Evolutionary conservation across 2,888 invertebrate genomes (phyloP).

Genomic region (Amitus sp.): DNA sequence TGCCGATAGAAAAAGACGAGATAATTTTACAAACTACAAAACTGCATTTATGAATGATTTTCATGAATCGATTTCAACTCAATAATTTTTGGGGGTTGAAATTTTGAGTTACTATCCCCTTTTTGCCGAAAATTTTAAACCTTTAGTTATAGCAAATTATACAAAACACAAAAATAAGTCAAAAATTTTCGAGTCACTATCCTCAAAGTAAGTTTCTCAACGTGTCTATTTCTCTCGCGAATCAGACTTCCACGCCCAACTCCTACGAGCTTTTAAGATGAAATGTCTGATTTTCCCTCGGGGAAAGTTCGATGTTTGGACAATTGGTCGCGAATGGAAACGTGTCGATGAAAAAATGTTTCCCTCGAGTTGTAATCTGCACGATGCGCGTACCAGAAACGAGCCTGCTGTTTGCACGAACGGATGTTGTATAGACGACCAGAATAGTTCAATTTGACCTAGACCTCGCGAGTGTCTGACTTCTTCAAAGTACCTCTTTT

Average conservation of each 20-base stretch:
- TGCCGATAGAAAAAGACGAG: too few relatives aligned
- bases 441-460: conserved; percentile 24
- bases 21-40: too few relatives aligned
- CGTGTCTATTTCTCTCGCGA: not conserved
- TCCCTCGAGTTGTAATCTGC: not conserved
- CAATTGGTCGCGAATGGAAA: not conserved
- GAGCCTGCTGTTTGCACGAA: conserved; percentile 15
- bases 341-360: not conserved
- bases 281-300: not conserved
- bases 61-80: too few relatives aligned
- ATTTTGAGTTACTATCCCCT: too few relatives aligned
- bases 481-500: conserved; percentile 12
- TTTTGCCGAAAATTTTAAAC: too few relatives aligned
- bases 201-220: not conserved
- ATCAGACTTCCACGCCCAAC: not conserved
- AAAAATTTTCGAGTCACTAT: too few relatives aligned
- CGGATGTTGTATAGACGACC: conserved; percentile 16
- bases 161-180: too few relatives aligned
- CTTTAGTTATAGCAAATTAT: too few relatives aligned
- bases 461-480: conserved; percentile 14
- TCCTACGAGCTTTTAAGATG: not conserved
- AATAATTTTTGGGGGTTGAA: too few relatives aligned
- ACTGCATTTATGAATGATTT: too few relatives aligned
- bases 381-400: conserved; percentile 5
- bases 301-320: not conserved